These are phyloP conservation scores for Archilochus colubris DNA, from an alignment of 2,113 vertebrate genomes.

Conservation along the genomic window DNA sequence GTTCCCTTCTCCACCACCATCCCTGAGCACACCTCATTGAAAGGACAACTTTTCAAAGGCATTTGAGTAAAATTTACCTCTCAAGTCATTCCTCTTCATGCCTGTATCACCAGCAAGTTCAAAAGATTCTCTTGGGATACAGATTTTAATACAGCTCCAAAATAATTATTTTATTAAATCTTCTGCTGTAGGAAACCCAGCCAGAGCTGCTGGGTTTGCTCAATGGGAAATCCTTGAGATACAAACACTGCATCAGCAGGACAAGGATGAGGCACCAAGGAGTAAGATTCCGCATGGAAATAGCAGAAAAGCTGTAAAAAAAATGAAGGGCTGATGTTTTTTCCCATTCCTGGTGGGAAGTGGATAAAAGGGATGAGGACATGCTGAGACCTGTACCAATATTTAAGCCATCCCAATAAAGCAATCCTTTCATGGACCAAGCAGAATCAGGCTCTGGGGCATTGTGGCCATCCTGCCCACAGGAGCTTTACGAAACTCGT, in stretches of 20 bases:
- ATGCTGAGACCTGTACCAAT: accelerated
- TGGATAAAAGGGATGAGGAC: not conserved
- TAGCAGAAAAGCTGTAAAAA: not conserved
- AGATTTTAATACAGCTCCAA: not conserved
- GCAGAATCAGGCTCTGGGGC: not conserved
- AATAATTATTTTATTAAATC: not conserved
- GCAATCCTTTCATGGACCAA: not conserved
- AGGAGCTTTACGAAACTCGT: not conserved
- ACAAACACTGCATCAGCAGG: not conserved
- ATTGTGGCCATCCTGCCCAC: not conserved
- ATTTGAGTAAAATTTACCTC: not conserved
- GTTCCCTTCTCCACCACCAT: not conserved
- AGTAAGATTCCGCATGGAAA: not conserved
- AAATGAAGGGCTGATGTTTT: not conserved
- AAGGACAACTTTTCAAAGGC: not conserved
- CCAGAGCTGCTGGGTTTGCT: not conserved
- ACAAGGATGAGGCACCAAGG: not conserved
- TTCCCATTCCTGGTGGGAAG: not conserved
- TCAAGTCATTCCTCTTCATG: not conserved
- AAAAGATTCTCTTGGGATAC: not conserved
- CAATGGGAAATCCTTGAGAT: not conserved
- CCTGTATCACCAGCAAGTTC: not conserved
- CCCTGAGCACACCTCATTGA: not conserved
- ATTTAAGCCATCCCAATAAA: not conserved
- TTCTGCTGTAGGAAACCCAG: not conserved